A percentile compares a stretch with the other conserved stretches of the same genome.
Evolutionary conservation across 2,797 vertebrate species (phyloP).

Genomic region (Ptychobarbus kaznakovi): DNA sequence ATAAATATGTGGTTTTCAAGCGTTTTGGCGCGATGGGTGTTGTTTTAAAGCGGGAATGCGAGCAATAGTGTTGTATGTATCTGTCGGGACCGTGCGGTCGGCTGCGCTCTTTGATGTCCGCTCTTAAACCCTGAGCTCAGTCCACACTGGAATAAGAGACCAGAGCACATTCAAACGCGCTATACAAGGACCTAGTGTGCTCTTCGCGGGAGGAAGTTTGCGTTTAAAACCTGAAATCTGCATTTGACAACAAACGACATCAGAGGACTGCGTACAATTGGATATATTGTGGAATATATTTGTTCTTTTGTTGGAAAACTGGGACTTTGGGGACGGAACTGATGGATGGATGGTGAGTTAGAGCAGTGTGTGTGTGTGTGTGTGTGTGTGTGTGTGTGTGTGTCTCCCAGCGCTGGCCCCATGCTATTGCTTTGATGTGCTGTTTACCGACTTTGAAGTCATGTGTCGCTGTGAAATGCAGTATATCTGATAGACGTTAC

Average conservation of each 20-base stretch:
- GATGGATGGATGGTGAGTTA: conserved; percentile 87
- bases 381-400: too few species aligned
- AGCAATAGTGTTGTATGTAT: conserved; percentile 72
- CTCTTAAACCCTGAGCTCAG: conserved; percentile 86
- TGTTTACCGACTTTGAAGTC: conserved; percentile 80
- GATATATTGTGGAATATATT: conserved; percentile 71
- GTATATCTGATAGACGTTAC: conserved; percentile 69
- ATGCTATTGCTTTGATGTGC: conserved; percentile 84
- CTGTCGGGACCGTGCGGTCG: conserved; percentile 88
- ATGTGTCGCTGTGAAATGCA: conserved; percentile 63
- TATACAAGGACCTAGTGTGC: conserved; percentile 62
- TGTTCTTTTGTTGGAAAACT: conserved; percentile 65
- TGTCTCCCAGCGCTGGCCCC: conserved; percentile 74
- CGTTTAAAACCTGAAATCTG: conserved; percentile 66
- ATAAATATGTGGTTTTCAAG: background rate
- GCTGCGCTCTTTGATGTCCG: conserved; percentile 88
- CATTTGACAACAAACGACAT: conserved; percentile 65
- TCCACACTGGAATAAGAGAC: conserved; percentile 82
- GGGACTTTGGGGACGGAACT: conserved; percentile 72
- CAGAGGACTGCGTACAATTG: conserved; percentile 64
- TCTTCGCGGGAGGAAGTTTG: conserved; percentile 62
- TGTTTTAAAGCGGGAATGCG: background rate
- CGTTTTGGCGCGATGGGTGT: conserved; percentile 30
- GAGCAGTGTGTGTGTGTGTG: conserved; percentile 61
- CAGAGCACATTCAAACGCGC: conserved; percentile 75